Evolutionary conservation across 2,113 vertebrate species (phyloP).

Genomic region (Bungarus multicinctus): DNA sequence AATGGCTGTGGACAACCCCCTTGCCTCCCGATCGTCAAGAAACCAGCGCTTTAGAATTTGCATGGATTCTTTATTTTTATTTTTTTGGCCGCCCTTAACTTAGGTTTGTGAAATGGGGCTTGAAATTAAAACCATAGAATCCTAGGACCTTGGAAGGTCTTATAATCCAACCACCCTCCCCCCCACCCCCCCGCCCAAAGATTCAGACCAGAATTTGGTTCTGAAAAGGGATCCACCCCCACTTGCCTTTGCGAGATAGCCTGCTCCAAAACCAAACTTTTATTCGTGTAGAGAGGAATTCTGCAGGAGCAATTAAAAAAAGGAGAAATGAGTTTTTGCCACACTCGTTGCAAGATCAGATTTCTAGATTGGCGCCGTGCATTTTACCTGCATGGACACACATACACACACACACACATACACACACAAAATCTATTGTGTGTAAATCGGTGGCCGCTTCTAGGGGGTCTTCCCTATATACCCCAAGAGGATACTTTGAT

Average conservation of each 20-base stretch:
- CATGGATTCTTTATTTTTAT: conserved; percentile 34
- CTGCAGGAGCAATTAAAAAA: not conserved
- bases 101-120: conserved; percentile 44
- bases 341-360: not conserved
- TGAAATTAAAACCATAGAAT: conserved; percentile 34
- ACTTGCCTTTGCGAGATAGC: not conserved
- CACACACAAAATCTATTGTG: not conserved
- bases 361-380: not conserved
- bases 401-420: accelerated
- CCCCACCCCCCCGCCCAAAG: not conserved
- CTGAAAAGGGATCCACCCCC: not conserved
- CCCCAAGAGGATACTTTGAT: no score
- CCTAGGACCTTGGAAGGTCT: not conserved
- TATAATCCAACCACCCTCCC: not conserved
- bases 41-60: conserved; percentile 47
- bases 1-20: not conserved
- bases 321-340: not conserved
- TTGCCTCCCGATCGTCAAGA: not conserved
- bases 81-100: not conserved
- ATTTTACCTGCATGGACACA: not conserved
- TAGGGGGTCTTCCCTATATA: no score
- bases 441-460: not conserved
- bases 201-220: not conserved
- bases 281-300: not conserved
- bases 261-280: not conserved